A percentile compares a stretch with the other conserved stretches of the same genome.
Conservation (phyloP, 2,888 invertebrate genomes). For the Aphidius colemani region DNA sequence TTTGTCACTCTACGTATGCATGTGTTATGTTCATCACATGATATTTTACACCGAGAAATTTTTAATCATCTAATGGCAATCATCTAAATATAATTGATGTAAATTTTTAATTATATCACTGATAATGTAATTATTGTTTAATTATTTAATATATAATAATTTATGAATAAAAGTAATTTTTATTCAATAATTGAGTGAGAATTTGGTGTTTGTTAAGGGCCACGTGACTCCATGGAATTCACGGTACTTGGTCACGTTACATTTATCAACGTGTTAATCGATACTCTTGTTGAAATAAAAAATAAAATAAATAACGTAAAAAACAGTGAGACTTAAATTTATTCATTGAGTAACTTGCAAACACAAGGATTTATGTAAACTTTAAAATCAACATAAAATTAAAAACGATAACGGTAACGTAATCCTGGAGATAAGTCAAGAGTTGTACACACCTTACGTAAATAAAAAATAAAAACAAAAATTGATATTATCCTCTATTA, state of each 20-base stretch:
- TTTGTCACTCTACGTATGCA: too few relatives aligned
- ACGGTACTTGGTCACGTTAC: background rate
- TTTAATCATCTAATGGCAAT: too few relatives aligned
- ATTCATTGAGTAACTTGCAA: constrained; percentile 11
- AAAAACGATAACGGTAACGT: constrained; percentile 19
- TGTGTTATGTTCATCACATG: too few relatives aligned
- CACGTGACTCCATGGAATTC: background rate
- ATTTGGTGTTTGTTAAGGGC: too few relatives aligned
- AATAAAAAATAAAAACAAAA: constrained; percentile 1
- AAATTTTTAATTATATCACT: too few relatives aligned
- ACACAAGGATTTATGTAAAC: constrained; percentile 38
- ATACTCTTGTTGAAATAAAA: background rate
- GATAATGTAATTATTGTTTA: too few relatives aligned
- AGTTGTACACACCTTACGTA: background rate
- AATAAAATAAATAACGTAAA: background rate
- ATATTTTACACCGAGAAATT: too few relatives aligned
- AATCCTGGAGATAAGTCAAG: constrained; percentile 44
- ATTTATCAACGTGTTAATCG: background rate
- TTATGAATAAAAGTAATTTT: too few relatives aligned
- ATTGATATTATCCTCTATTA: background rate
- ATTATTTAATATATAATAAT: too few relatives aligned
- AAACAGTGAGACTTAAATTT: background rate
- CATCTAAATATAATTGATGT: too few relatives aligned
- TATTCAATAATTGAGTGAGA: too few relatives aligned
- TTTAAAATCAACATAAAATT: constrained; percentile 33